Evolutionary conservation across 2,888 invertebrate species (phyloP).

Genomic region (Thereva unica): DNA sequence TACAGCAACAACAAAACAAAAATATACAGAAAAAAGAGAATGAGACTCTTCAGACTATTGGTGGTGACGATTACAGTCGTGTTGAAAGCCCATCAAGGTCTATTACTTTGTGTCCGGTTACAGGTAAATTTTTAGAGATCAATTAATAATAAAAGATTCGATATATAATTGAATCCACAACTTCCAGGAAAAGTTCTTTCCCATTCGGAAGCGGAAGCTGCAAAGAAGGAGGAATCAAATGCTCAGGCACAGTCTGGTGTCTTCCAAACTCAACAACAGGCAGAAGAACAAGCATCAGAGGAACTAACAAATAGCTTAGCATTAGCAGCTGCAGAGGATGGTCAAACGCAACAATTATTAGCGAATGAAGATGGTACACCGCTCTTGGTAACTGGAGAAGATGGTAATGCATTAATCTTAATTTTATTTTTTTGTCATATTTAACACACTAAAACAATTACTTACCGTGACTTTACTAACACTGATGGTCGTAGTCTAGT

Average conservation of each 20-base stretch:
- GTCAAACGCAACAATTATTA: constrained; percentile 58
- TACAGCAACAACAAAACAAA: constrained; percentile 53
- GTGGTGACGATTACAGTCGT: constrained; percentile 64
- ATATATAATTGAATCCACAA: constrained; percentile 18
- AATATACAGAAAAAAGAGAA: neutral
- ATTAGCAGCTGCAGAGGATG: constrained; percentile 59
- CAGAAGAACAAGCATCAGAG: constrained; percentile 48
- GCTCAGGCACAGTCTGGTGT: constrained; percentile 44
- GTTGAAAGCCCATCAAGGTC: constrained; percentile 69
- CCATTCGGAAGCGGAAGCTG: constrained; percentile 66
- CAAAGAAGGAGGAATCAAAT: neutral
- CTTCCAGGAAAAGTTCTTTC: constrained; percentile 56
- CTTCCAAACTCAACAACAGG: constrained; percentile 48
- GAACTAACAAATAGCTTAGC: constrained; percentile 43
- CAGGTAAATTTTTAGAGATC: constrained; percentile 56
- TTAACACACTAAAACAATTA: neutral
- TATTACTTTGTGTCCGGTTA: constrained; percentile 72
- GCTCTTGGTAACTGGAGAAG: constrained; percentile 80
- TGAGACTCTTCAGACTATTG: too few relatives aligned
- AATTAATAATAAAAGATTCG: constrained; percentile 45
- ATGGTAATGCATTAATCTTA: constrained; percentile 72
- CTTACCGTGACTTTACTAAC: too few relatives aligned
- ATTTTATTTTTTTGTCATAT: neutral
- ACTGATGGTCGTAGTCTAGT: too few relatives aligned
- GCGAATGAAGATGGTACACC: constrained; percentile 67